phyloP scores from a whole-genome alignment of 2,888 invertebrate species.

The Mimas tiliae region DNA sequence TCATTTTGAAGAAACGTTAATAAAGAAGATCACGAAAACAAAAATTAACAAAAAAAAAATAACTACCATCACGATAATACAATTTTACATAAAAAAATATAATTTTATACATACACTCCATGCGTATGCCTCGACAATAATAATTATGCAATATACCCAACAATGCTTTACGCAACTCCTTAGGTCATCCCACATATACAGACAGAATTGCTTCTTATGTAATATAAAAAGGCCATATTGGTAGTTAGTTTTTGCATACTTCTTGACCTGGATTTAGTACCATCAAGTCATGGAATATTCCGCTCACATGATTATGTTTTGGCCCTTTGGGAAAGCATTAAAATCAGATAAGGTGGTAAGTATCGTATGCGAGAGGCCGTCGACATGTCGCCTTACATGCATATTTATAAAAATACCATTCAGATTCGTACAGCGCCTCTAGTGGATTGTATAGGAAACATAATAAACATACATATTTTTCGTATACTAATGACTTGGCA shows the following conservation, averaged over 20 bases:
- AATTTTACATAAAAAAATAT: conserved; percentile 8
- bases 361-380: too few species aligned
- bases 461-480: too few species aligned
- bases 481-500: too few species aligned
- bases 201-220: conserved; percentile 13
- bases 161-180: conserved; percentile 13
- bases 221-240: conserved; percentile 16
- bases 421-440: too few species aligned
- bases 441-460: too few species aligned
- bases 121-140: conserved; percentile 8
- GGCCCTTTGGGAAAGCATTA: background rate
- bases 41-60: too few species aligned
- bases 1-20: too few species aligned
- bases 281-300: background rate
- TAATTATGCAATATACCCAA: conserved; percentile 21
- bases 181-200: conserved; percentile 22
- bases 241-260: conserved; percentile 4
- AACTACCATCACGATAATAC: too few species aligned
- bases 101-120: conserved; percentile 6
- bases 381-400: too few species aligned
- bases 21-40: too few species aligned
- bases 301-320: background rate
- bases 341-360: too few species aligned
- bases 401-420: too few species aligned
- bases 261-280: background rate